Base-by-base conservation (phyloP, 2,797 vertebrate genomes). In the Mormyrops boulengeri region DNA sequence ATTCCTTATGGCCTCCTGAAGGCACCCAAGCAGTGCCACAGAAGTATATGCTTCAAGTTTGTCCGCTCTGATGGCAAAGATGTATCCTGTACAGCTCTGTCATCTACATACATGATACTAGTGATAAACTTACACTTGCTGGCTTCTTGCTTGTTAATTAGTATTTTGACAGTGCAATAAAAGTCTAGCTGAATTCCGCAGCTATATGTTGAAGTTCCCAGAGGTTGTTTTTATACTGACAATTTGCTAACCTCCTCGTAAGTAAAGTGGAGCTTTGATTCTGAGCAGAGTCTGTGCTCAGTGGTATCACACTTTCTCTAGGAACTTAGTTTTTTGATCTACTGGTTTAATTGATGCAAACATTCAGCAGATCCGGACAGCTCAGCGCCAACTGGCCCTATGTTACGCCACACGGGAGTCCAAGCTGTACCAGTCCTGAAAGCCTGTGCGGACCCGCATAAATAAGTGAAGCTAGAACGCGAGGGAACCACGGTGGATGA, bases 1-100 rank as follows among this genome's bases (percentile, higher is more conserved):
- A 85, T 49, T 85, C 47, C 82, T 85, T 85, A 52, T 85, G 82
- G 44, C 22, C 82, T 52, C n/a, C 44, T 85, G 22, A 85, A 52
- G 82, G 7, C 49, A 3, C n/a, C 26, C 44, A 73, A 73, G 69
- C 69, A 73, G 69, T 73, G 34, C 34, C 34, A 73, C 47, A 52
- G 47, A 85, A 85, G 82, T 17, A 49, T 26, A 49, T 1, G 9
- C 4, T 26, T 26, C 22, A 0, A 49, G 22, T 49, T 52, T 85
- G 49, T 17, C 11, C 41, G 11, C 11, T 85, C 82, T 85, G 49
- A 52, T 85, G 82, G 12, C n/a, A 50, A 52, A 50, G 19, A 11
- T 5, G 82, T 52, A 30, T 52, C 34, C 14, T 38, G 14, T 73
- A 17, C 44, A 30, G 82, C n/a, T 52, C 47, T 26, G 22, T 26